Base-by-base conservation (phyloP, 1,140 invertebrate genomes). In the Penaeus vannamei region DNA sequence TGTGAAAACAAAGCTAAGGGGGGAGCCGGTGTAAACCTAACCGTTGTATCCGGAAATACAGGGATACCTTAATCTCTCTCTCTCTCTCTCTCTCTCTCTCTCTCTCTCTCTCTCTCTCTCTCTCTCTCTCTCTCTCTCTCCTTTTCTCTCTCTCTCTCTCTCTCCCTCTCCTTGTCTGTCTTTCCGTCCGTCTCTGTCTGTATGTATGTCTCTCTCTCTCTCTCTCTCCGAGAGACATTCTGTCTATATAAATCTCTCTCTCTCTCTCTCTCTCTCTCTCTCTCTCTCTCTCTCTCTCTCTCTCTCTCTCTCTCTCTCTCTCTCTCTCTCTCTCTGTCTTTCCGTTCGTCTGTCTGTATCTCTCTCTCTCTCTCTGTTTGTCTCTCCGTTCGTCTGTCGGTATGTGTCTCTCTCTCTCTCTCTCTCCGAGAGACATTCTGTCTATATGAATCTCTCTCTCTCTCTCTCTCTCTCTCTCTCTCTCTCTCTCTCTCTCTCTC, bases 401-500 rank as follows among this genome's bases (percentile, higher is more conserved):
- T n/a, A n/a, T n/a, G n/a, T n/a, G n/a, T n/a, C n/a, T 53, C 29
- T 82, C 80, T 53, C 42, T 82, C 80, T 53, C 42, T 82, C 80
- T 53, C 42, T 82, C 80, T 80, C 77, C n/a, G n/a, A n/a, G n/a
- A n/a, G n/a, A n/a, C n/a, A n/a, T n/a, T n/a, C n/a, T n/a, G n/a
- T n/a, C n/a, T n/a, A n/a, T n/a, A n/a, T n/a, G n/a, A n/a, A 36
- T 53, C 3, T 82, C 81, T n/a, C 46, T 83, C 81, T 59, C 23
- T 83, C 81, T 59, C 23, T 83, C 46, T 59, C 23, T 83, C 81
- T 59, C 46, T 83, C 46, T 59, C 23, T 83, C 81, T 59, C 32
- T 83, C 81, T 59, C 46, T 83, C 81, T 59, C 46, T 83, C 81
- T 59, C 46, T 83, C 81, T 80, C 77, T 80, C 77, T 80, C 77